Evolutionary conservation across 2,113 vertebrate species (phyloP).

Genomic region (Acinonyx jubatus): DNA sequence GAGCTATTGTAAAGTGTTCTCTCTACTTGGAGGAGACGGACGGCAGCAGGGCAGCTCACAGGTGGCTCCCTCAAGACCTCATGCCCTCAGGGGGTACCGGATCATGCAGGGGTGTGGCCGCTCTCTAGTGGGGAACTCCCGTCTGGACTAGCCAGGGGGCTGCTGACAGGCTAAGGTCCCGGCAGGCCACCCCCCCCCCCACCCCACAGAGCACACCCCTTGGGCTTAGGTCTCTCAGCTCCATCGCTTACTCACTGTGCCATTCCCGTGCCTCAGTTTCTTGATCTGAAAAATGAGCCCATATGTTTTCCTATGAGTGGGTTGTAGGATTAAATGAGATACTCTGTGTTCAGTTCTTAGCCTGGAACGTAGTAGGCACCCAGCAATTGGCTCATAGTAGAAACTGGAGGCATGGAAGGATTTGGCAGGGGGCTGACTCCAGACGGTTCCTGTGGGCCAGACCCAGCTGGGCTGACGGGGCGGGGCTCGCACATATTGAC

Average conservation of each 20-base stretch:
- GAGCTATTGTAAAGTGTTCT: conserved; percentile 83
- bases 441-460: not conserved
- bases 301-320: not conserved
- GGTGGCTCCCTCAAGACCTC: not conserved
- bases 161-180: not conserved
- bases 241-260: not conserved
- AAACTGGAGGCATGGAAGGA: rapidly evolving
- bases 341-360: not conserved
- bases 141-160: not conserved
- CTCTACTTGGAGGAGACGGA: conserved; percentile 63
- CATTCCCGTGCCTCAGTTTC: not conserved
- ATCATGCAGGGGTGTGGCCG: rapidly evolving
- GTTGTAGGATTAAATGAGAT: not conserved
- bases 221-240: too few relatives aligned
- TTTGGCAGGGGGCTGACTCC: not conserved
- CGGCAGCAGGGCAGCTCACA: conserved; percentile 30
- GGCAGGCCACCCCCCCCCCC: not conserved
- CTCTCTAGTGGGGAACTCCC: not conserved
- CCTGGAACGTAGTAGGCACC: not conserved
- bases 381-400: not conserved
- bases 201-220: rapidly evolving
- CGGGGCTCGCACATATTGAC: rapidly evolving
- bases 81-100: rapidly evolving
- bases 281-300: not conserved
- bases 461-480: rapidly evolving